Base-by-base conservation (phyloP, 2,113 vertebrate species). In the Otus sunia region DNA sequence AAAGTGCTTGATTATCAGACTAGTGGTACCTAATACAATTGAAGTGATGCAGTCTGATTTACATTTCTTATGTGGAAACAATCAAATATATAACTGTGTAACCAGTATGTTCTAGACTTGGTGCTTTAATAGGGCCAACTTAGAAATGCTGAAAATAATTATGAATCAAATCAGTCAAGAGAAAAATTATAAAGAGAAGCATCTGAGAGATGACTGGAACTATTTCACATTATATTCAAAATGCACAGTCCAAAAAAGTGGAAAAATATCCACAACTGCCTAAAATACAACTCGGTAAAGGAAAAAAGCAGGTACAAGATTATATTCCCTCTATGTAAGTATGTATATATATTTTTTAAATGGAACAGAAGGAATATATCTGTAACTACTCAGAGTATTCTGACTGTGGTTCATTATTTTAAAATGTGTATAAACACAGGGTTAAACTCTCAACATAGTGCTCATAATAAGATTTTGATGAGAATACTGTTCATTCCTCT, bases 401-500 rank as follows among this genome's bases (percentile, higher is more conserved):
- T 85, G 52, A 86, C 30, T 84, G 52, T 68, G 53, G 30, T 62
- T 95, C 84, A 79, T 95, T 96, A 94, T 93, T 89, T 92, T 82
- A 76, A 95, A 95, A 81, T 87, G 80, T 95, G 10, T 84, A 94
- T 93, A 96, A 96, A 92, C 81, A 84, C 9, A 12, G 53, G 27
- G 32, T 90, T 90, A 96, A 92, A 82, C 37, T 91, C 87, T 93
- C 66, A 93, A 76, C 74, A 79, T 29, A 88, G 36, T 64, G 19
- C 27, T 94, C 17, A 53, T 88, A 92, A 96, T 86, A 96, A 73
- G 81, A 60, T 88, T 95, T 90, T 82, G 69, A 94, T 94, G 90
- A 96, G 87, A 95, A 90, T 86, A 91, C 37, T 78, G 36, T 76
- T 95, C 77, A 60, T 82, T 90, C 49, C 15, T 85, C 68, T 90